Evolutionary conservation across 2,888 invertebrate genomes (phyloP).

Genomic region (Dusona sp.): DNA sequence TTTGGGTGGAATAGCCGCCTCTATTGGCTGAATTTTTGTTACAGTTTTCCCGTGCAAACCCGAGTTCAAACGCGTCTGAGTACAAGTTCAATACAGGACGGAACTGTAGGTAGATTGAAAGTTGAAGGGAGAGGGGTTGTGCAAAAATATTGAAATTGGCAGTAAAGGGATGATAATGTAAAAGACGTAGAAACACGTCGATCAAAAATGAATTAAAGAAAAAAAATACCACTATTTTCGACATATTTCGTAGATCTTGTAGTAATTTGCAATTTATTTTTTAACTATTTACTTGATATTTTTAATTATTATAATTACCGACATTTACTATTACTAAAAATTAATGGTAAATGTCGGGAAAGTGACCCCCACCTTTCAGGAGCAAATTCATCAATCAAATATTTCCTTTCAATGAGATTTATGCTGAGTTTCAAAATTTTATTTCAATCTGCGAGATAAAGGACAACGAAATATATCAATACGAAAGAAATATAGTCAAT

Average conservation of each 20-base stretch:
- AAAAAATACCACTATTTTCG: too few relatives aligned
- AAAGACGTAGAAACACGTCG: not conserved
- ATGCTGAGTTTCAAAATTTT: not conserved
- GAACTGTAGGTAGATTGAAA: not conserved
- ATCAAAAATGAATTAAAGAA: not conserved
- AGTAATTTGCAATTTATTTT: not conserved
- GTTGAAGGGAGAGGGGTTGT: not conserved
- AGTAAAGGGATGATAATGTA: not conserved
- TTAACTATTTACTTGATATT: not conserved
- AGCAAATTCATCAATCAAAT: not conserved
- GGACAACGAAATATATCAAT: too few relatives aligned
- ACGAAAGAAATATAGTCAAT: too few relatives aligned
- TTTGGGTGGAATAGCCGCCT: not conserved
- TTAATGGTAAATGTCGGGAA: too few relatives aligned
- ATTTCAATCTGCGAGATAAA: not conserved
- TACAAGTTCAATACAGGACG: slow-evolving; percentile 7
- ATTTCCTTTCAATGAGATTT: not conserved
- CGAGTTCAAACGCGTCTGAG: slow-evolving; percentile 6
- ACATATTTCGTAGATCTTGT: too few relatives aligned
- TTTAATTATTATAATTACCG: too few relatives aligned
- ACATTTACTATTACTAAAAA: too few relatives aligned
- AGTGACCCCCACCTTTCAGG: too few relatives aligned
- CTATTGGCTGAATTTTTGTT: not conserved
- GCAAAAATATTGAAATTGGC: not conserved
- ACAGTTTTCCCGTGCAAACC: slow-evolving; percentile 2